Base-by-base conservation (phyloP, 1,140 invertebrate species). In the Hylaeus anthracinus region DNA sequence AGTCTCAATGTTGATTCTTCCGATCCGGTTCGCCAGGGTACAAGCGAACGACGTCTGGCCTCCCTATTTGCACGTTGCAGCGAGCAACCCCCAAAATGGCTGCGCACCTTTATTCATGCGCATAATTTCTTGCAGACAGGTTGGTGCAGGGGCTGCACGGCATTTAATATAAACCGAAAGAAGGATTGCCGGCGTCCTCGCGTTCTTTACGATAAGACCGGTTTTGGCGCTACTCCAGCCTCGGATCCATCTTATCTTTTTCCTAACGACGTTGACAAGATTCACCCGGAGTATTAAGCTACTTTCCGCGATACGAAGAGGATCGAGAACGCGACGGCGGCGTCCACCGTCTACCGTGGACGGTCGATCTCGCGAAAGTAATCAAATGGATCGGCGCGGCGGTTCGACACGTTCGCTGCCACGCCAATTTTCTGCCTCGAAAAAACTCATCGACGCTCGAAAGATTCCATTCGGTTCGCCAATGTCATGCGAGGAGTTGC, bases 1-100 rank as follows among this genome's bases (percentile, higher is more conserved):
- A 93, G 90, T 92, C 92, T 92, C 92, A 93, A 93, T 82, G 85
- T 88, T 90, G 72, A 77, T 82, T 88, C 81, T 80, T 84, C 69
- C 81, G 75, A 87, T 72, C 82, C 74, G 75, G 85, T 84, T 76
- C 15, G 3, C 12, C 48, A 12, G 37, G 10, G 51, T 26, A 60
- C 10, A 43, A 37, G 55, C 58, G 51, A n/a, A 10, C 70, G 41
- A 55, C 60, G 63, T 74, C 15, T 64, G 53, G 73, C 80, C 60
- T 45, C 15, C 26, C 51, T 61, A 26, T 71, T 48, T 86, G 84
- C 82, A 72, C 71, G 66, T 71, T 73, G 65, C 74, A 83, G 78
- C 64, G 8, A 70, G 10, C 61, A 48, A 55, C 61, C 72, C 71
- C 65, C 61, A 64, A 66, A 67, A 66, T 48, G 48, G 39, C 9